Percentiles rank a stretch among this genome's conserved stretches.
phyloP scores from a whole-genome alignment of 2,888 invertebrate species.

The Drosophila lacicola region DNA sequence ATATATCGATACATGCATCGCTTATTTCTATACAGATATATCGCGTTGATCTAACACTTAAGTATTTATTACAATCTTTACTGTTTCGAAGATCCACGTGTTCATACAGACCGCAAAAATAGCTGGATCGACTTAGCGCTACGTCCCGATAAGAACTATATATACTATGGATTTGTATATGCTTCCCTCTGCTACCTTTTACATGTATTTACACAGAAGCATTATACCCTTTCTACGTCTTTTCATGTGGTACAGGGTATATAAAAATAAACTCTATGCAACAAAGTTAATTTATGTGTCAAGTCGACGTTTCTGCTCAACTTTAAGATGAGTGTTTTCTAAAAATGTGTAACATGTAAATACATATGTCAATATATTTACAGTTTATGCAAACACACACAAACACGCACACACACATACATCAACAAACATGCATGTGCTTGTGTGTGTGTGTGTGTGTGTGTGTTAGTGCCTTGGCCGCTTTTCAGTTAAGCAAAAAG shows the following conservation, averaged over 20 bases:
- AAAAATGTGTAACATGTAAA: slow-evolving; percentile 52
- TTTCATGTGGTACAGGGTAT: background rate
- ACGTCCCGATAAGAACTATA: too few species aligned
- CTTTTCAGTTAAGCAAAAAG: slow-evolving; percentile 55
- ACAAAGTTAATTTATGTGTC: slow-evolving; percentile 66
- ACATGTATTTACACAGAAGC: too few species aligned
- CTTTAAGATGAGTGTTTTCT: slow-evolving; percentile 49
- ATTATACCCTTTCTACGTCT: too few species aligned
- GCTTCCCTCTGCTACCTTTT: too few species aligned
- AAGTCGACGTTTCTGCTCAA: slow-evolving; percentile 20
- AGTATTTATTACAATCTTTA: too few species aligned
- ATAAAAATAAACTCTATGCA: slow-evolving; percentile 9
- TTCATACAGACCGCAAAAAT: too few species aligned
- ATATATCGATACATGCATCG: too few species aligned
- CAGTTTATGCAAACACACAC: slow-evolving; percentile 18
- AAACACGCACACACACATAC: background rate
- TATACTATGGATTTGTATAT: too few species aligned
- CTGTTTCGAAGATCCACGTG: too few species aligned
- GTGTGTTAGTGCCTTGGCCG: slow-evolving; percentile 33
- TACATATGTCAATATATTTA: slow-evolving; percentile 62
- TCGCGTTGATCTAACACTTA: too few species aligned
- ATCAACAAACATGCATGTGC: background rate
- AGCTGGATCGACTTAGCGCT: too few species aligned
- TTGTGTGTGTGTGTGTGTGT: slow-evolving; percentile 11
- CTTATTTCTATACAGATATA: too few species aligned